Conservation (phyloP, 2,797 vertebrate species). For the Remorina albescens region DNA sequence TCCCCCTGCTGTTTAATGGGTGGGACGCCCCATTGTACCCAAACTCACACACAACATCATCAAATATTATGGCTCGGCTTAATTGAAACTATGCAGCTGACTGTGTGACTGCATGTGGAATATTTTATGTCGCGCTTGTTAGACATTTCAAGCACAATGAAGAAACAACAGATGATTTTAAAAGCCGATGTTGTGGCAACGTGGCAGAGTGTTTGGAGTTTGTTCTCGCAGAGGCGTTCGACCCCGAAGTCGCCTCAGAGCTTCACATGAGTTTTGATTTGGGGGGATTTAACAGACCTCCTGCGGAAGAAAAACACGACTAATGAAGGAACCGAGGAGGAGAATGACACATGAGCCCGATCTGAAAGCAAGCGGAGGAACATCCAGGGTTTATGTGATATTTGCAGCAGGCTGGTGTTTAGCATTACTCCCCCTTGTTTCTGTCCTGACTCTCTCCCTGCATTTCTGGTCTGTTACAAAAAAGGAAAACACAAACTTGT, state of each 20-base stretch:
- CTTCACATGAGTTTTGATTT: conserved; percentile 16
- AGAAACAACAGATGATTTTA: conserved; percentile 66
- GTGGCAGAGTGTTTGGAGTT: conserved; percentile 55
- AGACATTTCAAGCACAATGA: conserved; percentile 68
- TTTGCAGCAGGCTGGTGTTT: not conserved
- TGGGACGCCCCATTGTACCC: conserved; percentile 46
- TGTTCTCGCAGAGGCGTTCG: conserved; percentile 33
- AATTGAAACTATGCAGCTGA: conserved; percentile 67
- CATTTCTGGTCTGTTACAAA: too few relatives aligned
- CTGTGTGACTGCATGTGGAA: conserved; percentile 60
- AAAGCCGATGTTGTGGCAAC: conserved; percentile 64
- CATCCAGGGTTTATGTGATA: too few relatives aligned
- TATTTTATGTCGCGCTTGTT: conserved; percentile 68
- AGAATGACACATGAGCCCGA: not conserved
- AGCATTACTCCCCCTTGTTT: too few relatives aligned
- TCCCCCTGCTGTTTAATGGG: conserved; percentile 62
- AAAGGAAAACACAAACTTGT: not conserved
- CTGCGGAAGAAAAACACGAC: conserved; percentile 16
- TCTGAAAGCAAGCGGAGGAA: too few relatives aligned
- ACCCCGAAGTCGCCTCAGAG: conserved; percentile 31
- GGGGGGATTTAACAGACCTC: not conserved
- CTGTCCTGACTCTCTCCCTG: too few relatives aligned
- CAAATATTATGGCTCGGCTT: conserved; percentile 72
- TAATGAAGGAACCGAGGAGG: not conserved
- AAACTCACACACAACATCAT: conserved; percentile 62